Evolutionary conservation across 2,113 vertebrate species (phyloP).

Genomic region (Petrocephalus microphthalmus): DNA sequence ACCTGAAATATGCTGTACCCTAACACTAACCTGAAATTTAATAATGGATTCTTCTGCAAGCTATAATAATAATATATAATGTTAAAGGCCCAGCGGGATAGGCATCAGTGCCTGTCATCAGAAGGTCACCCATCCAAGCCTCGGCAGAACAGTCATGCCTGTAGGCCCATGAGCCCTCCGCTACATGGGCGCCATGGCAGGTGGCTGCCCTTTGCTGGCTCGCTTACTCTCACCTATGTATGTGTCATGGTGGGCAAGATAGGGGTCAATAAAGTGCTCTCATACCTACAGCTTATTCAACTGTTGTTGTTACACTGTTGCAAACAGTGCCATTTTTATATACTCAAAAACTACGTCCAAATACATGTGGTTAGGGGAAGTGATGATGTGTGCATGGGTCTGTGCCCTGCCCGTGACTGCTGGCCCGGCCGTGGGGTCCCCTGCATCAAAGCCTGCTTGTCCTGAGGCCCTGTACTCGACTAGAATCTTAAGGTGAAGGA

Average conservation of each 20-base stretch:
- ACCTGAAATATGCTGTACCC: too few species aligned
- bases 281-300: background rate
- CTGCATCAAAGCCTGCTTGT: background rate
- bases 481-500: background rate
- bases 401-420: background rate
- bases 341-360: background rate
- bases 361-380: background rate
- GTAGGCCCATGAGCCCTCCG: too few species aligned
- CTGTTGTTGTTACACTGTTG: background rate
- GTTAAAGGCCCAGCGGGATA: background rate
- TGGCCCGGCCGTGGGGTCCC: background rate
- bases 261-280: background rate
- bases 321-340: background rate
- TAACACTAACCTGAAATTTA: too few species aligned
- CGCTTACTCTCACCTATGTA: too few species aligned
- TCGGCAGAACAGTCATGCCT: too few species aligned
- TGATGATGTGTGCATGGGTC: background rate
- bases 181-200: too few species aligned
- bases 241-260: too few species aligned
- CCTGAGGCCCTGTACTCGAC: background rate
- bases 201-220: too few species aligned
- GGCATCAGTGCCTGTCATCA: background rate
- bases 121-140: background rate
- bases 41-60: too few species aligned
- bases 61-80: too few species aligned